Evolutionary conservation across 2,888 invertebrate genomes (phyloP).

Genomic region (Drosophila affinis): DNA sequence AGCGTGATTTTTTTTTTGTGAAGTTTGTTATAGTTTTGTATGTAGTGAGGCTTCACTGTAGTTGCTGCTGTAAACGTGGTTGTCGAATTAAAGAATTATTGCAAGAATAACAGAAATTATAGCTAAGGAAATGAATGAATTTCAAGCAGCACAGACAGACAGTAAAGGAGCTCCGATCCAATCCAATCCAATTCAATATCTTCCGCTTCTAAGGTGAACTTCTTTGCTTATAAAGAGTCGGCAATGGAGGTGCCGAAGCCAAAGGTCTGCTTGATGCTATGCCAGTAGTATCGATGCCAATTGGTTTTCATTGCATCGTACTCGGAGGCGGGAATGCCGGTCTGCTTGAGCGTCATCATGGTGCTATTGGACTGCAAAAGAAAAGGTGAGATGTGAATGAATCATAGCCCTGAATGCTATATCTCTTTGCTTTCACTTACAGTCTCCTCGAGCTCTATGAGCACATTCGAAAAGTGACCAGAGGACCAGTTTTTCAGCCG

Average conservation of each 20-base stretch:
- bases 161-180: slow-evolving; percentile 14
- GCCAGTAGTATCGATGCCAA: slow-evolving; percentile 98
- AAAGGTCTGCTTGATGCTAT: slow-evolving; percentile 90
- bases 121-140: slow-evolving; percentile 45
- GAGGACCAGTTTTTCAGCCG: slow-evolving; percentile 97
- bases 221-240: slow-evolving; percentile 55
- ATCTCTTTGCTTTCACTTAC: slow-evolving; percentile 81
- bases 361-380: slow-evolving; percentile 91
- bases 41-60: slow-evolving; percentile 15
- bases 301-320: slow-evolving; percentile 92
- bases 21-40: slow-evolving; percentile 3
- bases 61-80: slow-evolving; percentile 16
- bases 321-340: slow-evolving; percentile 92
- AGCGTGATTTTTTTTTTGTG: slow-evolving; percentile 26
- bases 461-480: slow-evolving; percentile 95
- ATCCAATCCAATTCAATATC: slow-evolving; percentile 12
- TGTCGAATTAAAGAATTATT: slow-evolving; percentile 17
- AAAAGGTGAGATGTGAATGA: neutral
- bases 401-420: too few relatives aligned
- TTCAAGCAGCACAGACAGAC: slow-evolving; percentile 38
- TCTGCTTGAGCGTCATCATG: slow-evolving; percentile 91
- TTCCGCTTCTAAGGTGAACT: neutral
- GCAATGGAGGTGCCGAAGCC: slow-evolving; percentile 80
- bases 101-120: slow-evolving; percentile 58
- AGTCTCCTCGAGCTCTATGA: slow-evolving; percentile 93